A percentile compares a stretch with the other conserved stretches of the same genome.
Conservation (phyloP, 2,797 vertebrate genomes). For the Falco columbarius region DNA sequence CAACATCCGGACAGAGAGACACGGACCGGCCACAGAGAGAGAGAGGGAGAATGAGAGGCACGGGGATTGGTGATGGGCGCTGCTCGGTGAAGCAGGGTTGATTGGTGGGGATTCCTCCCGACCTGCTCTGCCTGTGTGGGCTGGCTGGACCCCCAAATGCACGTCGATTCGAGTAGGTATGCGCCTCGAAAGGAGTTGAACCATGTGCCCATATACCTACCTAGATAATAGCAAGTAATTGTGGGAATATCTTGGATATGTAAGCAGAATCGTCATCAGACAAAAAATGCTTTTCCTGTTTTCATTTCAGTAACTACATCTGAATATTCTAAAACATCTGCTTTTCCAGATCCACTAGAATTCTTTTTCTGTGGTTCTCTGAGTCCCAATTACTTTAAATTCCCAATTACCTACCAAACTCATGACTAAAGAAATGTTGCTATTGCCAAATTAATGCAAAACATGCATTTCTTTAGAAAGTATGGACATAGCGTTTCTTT, state of each 20-base stretch:
- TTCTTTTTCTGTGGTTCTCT: not conserved
- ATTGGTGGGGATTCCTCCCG: too few species aligned
- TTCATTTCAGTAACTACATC: not conserved
- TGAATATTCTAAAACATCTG: not conserved
- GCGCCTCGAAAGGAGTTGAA: too few species aligned
- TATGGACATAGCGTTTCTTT: rapidly evolving
- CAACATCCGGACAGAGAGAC: too few species aligned
- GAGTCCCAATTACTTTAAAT: not conserved
- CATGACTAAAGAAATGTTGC: not conserved
- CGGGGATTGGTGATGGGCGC: too few species aligned
- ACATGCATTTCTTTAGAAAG: not conserved
- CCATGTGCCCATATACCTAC: too few species aligned
- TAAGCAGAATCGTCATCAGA: not conserved
- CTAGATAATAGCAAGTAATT: not conserved
- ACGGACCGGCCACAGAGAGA: too few species aligned
- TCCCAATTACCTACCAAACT: not conserved
- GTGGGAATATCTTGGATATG: not conserved
- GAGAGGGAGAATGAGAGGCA: too few species aligned
- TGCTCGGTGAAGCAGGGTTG: too few species aligned
- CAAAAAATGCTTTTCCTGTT: not conserved
- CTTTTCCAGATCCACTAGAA: not conserved
- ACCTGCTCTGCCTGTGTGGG: too few species aligned
- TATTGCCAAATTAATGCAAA: not conserved
- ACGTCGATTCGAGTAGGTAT: too few species aligned
- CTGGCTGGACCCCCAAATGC: too few species aligned